Evolutionary conservation across 1,140 invertebrate genomes (phyloP).

Genomic region (Cephus cinctus): DNA sequence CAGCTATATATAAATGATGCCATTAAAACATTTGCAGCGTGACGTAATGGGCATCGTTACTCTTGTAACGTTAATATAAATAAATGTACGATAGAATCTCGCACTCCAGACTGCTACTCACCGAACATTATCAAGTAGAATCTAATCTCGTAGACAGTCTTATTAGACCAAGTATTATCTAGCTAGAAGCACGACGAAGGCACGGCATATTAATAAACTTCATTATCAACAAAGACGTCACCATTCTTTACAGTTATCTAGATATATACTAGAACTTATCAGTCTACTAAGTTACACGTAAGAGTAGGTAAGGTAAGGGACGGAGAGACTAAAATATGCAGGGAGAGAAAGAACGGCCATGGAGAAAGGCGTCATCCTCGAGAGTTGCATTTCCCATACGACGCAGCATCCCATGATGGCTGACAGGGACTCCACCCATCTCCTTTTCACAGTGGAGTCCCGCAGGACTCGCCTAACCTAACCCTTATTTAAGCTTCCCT

Average conservation of each 20-base stretch:
- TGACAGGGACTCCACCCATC: constrained; percentile 40
- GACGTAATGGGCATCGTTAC: no score
- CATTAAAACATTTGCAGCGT: no score
- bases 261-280: background rate
- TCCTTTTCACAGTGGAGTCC: constrained; percentile 21
- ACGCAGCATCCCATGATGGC: constrained; percentile 53
- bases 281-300: constrained; percentile 1
- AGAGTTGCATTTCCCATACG: constrained; percentile 35
- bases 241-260: background rate
- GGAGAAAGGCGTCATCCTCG: constrained; percentile 11
- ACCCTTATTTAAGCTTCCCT: constrained; percentile 46
- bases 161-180: background rate
- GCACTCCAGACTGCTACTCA: background rate
- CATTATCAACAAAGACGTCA: constrained; percentile 4
- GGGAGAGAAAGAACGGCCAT: constrained; percentile 6
- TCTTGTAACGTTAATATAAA: no score
- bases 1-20: no score
- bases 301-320: background rate
- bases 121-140: background rate
- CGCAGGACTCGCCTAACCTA: constrained; percentile 41
- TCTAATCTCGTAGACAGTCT: background rate
- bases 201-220: constrained; percentile 15
- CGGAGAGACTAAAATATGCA: background rate
- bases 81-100: no score
- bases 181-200: background rate